Conservation (phyloP, 2,797 vertebrate species). For the Myotis myotis region DNA sequence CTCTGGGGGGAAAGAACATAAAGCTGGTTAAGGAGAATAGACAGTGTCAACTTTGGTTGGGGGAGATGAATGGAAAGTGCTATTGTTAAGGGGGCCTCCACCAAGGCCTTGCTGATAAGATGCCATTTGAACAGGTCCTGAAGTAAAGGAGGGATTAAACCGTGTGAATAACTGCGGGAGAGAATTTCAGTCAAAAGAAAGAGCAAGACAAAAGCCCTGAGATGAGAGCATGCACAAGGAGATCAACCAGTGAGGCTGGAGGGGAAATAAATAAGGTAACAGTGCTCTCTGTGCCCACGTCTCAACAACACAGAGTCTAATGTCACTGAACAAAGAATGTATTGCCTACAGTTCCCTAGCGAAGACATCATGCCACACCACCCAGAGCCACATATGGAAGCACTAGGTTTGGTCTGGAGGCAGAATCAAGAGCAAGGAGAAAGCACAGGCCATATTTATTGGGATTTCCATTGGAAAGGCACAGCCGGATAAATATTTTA, state of each 20-base stretch:
- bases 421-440: not conserved
- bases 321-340: not conserved
- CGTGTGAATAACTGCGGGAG: not conserved
- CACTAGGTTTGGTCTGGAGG: not conserved
- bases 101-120: not conserved
- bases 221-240: not conserved
- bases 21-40: not conserved
- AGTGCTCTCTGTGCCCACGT: not conserved
- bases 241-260: not conserved
- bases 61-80: not conserved
- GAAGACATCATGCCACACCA: not conserved
- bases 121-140: not conserved
- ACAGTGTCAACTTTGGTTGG: not conserved
- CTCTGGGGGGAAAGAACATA: not conserved
- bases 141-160: not conserved
- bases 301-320: not conserved
- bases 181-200: not conserved
- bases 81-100: not conserved
- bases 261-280: not conserved
- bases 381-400: not conserved
- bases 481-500: not conserved
- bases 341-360: not conserved
- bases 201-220: not conserved
- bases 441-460: rapidly evolving
- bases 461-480: not conserved